phyloP scores from a whole-genome alignment of 2,113 vertebrate species.

The Meriones unguiculatus region DNA sequence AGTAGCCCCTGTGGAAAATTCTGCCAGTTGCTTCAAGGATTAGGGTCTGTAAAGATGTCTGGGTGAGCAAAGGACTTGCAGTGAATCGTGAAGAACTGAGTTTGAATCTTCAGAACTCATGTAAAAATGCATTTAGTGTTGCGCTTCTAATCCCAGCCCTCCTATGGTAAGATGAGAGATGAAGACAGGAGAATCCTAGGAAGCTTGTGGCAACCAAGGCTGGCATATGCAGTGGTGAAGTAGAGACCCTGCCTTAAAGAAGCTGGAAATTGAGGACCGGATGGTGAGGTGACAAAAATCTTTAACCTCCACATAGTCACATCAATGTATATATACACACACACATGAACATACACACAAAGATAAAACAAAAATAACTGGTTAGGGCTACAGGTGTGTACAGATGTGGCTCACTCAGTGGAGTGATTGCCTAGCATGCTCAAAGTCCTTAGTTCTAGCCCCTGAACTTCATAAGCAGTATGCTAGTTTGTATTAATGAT shows the following conservation, averaged over 20 bases:
- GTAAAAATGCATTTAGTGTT: not conserved
- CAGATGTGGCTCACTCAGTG: not conserved
- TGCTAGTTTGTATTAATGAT: not conserved
- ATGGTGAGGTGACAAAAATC: not conserved
- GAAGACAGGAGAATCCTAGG: not conserved
- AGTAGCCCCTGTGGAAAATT: not conserved
- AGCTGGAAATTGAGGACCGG: not conserved
- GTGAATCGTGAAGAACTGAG: too few relatives aligned
- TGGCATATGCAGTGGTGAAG: not conserved
- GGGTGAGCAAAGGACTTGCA: not conserved
- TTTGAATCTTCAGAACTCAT: not conserved
- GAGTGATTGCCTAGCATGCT: not conserved
- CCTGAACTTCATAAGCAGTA: not conserved
- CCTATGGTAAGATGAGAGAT: not conserved
- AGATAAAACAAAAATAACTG: not conserved
- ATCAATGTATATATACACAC: not conserved
- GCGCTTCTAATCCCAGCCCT: not conserved
- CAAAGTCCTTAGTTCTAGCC: not conserved
- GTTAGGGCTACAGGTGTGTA: too few relatives aligned
- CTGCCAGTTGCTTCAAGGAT: not conserved
- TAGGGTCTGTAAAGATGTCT: not conserved
- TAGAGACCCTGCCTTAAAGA: not conserved
- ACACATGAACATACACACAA: not conserved
- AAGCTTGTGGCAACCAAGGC: too few relatives aligned
- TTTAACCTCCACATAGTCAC: not conserved